A percentile compares a stretch with the other conserved stretches of the same genome.
Evolutionary conservation across 2,113 vertebrate genomes (phyloP).

Genomic region (Nerophis ophidion): DNA sequence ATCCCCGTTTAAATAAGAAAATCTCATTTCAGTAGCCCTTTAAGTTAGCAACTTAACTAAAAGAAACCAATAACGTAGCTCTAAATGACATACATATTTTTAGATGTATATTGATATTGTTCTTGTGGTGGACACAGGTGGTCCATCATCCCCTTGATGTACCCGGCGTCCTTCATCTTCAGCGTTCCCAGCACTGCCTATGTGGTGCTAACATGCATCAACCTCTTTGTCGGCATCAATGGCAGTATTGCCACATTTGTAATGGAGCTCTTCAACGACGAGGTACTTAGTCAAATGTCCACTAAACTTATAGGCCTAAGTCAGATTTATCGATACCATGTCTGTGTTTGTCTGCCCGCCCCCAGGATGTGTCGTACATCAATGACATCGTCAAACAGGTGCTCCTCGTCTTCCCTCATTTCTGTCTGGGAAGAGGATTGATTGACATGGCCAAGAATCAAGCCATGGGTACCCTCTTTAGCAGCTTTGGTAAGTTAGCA

Average conservation of each 20-base stretch:
- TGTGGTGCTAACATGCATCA: constrained; percentile 91
- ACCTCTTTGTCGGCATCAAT: constrained; percentile 97
- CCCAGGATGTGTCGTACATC: constrained; percentile 81
- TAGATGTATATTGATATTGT: no score
- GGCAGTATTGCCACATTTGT: constrained; percentile 94
- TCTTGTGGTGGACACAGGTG: constrained; percentile 68
- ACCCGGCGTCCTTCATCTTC: constrained; percentile 94
- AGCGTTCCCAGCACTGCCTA: constrained; percentile 95
- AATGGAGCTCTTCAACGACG: constrained; percentile 87
- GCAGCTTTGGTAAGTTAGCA: constrained; percentile 78
- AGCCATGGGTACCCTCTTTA: constrained; percentile 84
- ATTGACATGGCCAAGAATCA: constrained; percentile 99
- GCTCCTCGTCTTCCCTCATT: constrained; percentile 93
- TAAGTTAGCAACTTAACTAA: background rate
- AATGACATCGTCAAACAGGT: constrained; percentile 93
- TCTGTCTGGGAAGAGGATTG: constrained; percentile 92
- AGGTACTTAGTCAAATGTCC: constrained; percentile 66
- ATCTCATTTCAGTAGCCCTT: no score
- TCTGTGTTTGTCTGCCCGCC: constrained; percentile 20
- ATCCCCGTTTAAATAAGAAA: no score
- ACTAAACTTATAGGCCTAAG: no score
- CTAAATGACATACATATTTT: no score
- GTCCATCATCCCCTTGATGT: constrained; percentile 97
- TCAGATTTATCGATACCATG: background rate
- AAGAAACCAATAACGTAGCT: no score